Conservation (phyloP, 2,113 vertebrate species). For the Myanophis thanlyinensis region DNA sequence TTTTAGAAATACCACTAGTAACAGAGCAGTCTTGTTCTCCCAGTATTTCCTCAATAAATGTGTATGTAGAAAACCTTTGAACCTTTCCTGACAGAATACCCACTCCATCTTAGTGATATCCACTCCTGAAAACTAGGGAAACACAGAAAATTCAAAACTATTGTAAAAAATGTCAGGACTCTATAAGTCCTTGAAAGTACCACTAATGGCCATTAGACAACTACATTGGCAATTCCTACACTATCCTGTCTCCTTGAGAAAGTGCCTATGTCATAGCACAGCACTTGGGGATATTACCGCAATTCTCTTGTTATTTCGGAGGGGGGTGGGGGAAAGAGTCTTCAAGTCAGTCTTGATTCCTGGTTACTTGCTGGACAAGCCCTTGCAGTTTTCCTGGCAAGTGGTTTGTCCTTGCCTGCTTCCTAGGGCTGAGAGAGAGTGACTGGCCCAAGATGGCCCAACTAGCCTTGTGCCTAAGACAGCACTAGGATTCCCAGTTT, state of each 20-base stretch:
- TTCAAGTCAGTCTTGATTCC: not conserved
- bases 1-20: not conserved
- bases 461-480: not conserved
- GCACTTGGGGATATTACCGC: not conserved
- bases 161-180: not conserved
- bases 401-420: not conserved
- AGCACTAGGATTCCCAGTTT: not conserved
- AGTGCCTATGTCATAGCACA: not conserved
- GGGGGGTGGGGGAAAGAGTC: too few species aligned
- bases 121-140: not conserved
- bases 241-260: not conserved
- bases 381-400: not conserved
- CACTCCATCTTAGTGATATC: not conserved
- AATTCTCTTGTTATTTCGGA: not conserved
- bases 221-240: not conserved
- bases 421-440: not conserved
- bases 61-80: not conserved
- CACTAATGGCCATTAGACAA: not conserved
- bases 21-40: not conserved
- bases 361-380: not conserved
- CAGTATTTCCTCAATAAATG: not conserved
- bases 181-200: not conserved
- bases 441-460: not conserved
- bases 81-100: not conserved
- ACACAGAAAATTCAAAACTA: not conserved